Conservation (phyloP, 2,888 invertebrate genomes). For the Gryllus longicercus region DNA sequence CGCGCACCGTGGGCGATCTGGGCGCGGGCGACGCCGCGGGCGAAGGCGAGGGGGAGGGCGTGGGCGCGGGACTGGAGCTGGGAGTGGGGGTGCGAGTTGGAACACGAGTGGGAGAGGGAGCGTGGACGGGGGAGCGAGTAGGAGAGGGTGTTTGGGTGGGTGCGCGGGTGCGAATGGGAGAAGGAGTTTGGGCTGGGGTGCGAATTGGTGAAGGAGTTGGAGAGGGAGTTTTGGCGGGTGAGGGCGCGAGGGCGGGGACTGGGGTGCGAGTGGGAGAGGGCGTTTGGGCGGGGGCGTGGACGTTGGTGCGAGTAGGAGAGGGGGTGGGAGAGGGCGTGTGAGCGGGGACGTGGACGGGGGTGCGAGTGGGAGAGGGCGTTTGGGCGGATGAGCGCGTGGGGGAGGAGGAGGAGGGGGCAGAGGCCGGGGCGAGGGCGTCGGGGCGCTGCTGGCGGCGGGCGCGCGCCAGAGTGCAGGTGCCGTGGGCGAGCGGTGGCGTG, state of each 20-base stretch:
- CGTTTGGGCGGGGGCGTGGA: too few species aligned
- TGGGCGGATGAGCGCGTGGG: background rate
- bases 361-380: background rate
- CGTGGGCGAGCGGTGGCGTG: background rate
- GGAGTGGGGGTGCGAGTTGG: conserved; percentile 22
- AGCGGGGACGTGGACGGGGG: background rate
- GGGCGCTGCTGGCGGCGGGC: background rate
- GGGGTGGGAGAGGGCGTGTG: background rate
- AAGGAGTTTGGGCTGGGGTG: too few species aligned
- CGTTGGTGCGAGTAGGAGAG: too few species aligned
- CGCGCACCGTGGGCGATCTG: conserved; percentile 20
- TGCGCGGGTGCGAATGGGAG: too few species aligned
- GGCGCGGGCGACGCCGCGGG: conserved; percentile 19
- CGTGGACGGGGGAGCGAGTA: background rate
- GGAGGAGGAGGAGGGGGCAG: background rate
- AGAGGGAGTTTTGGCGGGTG: too few species aligned
- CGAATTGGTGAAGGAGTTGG: too few species aligned
- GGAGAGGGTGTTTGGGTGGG: background rate
- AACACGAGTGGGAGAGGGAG: background rate
- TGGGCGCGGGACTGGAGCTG: conserved; percentile 24
- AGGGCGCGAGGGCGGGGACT: too few species aligned
- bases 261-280: too few species aligned
- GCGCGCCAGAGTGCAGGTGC: background rate
- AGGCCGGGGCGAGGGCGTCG: background rate
- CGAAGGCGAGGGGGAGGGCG: background rate